Conservation (phyloP, 2,797 vertebrate species). For the Ctenosaura bakeri region DNA sequence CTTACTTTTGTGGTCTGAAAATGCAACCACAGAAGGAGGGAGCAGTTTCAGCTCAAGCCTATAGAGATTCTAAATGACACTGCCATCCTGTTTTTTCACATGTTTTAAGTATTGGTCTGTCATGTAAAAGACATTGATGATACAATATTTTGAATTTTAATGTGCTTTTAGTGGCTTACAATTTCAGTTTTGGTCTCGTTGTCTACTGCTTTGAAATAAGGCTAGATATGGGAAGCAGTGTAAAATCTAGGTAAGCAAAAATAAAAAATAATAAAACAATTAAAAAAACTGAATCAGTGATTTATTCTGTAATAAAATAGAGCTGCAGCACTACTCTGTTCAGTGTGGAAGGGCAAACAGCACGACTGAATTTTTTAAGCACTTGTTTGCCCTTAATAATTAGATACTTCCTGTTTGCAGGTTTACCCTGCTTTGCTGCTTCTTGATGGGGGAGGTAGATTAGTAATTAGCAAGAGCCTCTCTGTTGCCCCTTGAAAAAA, state of each 20-base stretch:
- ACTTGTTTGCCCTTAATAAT: not conserved
- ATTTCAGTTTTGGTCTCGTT: too few relatives aligned
- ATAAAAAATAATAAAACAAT: too few relatives aligned
- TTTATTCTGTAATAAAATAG: not conserved
- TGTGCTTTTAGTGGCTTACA: too few relatives aligned
- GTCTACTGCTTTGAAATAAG: too few relatives aligned
- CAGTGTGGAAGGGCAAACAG: not conserved
- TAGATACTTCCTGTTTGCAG: not conserved
- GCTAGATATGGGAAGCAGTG: too few relatives aligned
- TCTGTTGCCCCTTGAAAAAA: not conserved
- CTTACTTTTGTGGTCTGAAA: not conserved
- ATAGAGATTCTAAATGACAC: not conserved
- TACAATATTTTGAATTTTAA: too few relatives aligned
- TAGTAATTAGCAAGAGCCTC: not conserved
- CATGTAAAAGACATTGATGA: not conserved
- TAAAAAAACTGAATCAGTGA: not conserved
- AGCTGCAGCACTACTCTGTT: not conserved
- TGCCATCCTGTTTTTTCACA: not conserved
- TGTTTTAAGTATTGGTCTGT: not conserved
- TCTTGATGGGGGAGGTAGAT: not conserved
- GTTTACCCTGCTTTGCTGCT: not conserved
- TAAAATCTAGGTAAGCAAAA: too few relatives aligned
- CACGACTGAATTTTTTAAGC: not conserved
- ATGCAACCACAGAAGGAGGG: not conserved
- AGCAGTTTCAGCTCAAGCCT: not conserved